These are phyloP conservation scores for Rhinoderma darwinii DNA, from an alignment of 2,113 vertebrate genomes.

Conservation along the genomic window DNA sequence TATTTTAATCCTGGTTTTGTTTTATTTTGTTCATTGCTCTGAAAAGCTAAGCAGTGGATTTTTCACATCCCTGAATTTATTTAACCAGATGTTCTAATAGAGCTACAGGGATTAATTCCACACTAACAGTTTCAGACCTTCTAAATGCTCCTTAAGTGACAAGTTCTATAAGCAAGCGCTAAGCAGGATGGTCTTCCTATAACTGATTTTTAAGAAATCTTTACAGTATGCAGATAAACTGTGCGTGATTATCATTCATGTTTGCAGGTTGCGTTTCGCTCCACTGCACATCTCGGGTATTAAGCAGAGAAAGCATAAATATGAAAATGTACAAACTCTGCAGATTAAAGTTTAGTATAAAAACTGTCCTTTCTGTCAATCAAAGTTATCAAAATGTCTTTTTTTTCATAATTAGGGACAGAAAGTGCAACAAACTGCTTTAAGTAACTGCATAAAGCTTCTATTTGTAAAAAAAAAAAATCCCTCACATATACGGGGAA, in stretches of 20 bases:
- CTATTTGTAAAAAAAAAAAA: conserved; percentile 33
- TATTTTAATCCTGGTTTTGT: conserved; percentile 50
- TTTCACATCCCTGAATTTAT: conserved; percentile 56
- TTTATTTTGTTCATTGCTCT: conserved; percentile 54
- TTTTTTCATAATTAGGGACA: conserved; percentile 56
- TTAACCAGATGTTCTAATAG: conserved; percentile 58
- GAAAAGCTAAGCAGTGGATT: conserved; percentile 57
- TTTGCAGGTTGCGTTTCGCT: conserved; percentile 54
- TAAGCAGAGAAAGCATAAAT: conserved; percentile 59
- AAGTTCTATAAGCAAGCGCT: conserved; percentile 51
- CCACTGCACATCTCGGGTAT: conserved; percentile 56
- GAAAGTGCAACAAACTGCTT: conserved; percentile 43
- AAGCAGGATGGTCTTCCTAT: conserved; percentile 39
- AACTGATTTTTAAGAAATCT: conserved; percentile 58
- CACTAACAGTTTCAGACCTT: conserved; percentile 57
- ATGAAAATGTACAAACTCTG: conserved; percentile 59
- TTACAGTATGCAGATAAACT: conserved; percentile 58
- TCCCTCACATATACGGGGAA: conserved; percentile 17
- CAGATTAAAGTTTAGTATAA: conserved; percentile 57
- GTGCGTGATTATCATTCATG: conserved; percentile 57
- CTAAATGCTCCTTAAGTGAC: conserved; percentile 58
- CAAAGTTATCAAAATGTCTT: conserved; percentile 56
- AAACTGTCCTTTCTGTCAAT: conserved; percentile 57
- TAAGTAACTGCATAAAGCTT: conserved; percentile 38
- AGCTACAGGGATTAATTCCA: conserved; percentile 57